Percentiles rank a stretch among this genome's conserved stretches.
These are phyloP conservation scores for Cyclargus thomasi DNA, from an alignment of 1,140 invertebrate species.

Conservation along the genomic window DNA sequence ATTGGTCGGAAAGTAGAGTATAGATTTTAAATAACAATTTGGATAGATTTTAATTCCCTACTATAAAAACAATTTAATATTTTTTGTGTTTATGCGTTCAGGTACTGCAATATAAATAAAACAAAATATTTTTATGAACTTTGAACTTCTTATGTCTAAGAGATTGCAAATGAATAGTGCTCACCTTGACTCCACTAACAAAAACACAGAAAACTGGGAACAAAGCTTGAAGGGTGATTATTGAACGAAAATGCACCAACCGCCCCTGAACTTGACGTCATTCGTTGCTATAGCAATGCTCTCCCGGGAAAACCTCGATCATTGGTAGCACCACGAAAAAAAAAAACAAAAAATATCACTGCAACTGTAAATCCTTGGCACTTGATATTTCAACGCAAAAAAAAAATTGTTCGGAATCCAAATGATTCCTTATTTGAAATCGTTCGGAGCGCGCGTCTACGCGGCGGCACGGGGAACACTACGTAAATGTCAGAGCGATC, in stretches of 20 bases:
- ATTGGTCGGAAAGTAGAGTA: neutral
- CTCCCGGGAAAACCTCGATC: conserved; percentile 52
- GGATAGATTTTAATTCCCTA: no score
- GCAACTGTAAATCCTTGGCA: conserved; percentile 22
- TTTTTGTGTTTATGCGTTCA: neutral
- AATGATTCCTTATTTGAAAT: conserved; percentile 33
- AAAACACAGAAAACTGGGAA: conserved; percentile 37
- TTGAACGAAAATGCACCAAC: conserved; percentile 67
- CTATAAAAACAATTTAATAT: no score
- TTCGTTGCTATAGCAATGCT: conserved; percentile 66
- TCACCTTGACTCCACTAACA: conserved; percentile 40
- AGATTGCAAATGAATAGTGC: conserved; percentile 17
- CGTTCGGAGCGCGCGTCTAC: conserved; percentile 43
- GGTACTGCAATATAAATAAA: neutral
- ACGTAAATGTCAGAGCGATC: conserved; percentile 65
- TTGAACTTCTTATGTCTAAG: neutral
- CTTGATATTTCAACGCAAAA: conserved; percentile 34
- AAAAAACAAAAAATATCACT: conserved; percentile 20
- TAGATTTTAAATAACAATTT: neutral
- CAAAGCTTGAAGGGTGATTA: conserved; percentile 48
- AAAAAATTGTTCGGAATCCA: conserved; percentile 35
- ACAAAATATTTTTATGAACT: neutral
- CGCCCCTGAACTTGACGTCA: conserved; percentile 72
- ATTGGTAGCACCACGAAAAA: conserved; percentile 24
- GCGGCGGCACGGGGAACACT: conserved; percentile 60